These are phyloP conservation scores for Tineola bisselliella DNA, from an alignment of 2,888 invertebrate species.

Conservation along the genomic window DNA sequence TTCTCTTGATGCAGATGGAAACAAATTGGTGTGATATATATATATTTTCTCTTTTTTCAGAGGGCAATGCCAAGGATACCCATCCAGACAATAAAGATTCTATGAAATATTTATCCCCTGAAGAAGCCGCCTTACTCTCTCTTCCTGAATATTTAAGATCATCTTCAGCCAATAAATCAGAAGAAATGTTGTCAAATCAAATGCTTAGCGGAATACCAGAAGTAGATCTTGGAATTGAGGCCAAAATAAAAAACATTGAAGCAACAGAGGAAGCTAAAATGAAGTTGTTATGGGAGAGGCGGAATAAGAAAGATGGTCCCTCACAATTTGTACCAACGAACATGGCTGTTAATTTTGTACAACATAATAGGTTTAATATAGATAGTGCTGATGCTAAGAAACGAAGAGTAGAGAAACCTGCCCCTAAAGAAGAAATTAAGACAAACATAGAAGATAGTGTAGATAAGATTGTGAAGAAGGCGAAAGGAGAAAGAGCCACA, in stretches of 20 bases:
- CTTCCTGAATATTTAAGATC: conserved; percentile 89
- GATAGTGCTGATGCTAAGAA: conserved; percentile 74
- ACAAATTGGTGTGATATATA: not conserved
- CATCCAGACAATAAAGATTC: conserved; percentile 50
- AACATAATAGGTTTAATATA: conserved; percentile 95
- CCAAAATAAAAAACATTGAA: conserved; percentile 98
- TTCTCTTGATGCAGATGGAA: too few relatives aligned
- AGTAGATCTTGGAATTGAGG: conserved; percentile 98
- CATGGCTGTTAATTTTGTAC: conserved; percentile 98
- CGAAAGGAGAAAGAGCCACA: conserved; percentile 89
- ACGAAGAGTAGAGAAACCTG: conserved; percentile 67
- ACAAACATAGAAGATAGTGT: conserved; percentile 58
- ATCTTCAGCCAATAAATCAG: conserved; percentile 86
- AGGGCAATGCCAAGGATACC: conserved; percentile 44
- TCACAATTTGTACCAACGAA: conserved; percentile 97
- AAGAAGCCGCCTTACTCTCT: conserved; percentile 89
- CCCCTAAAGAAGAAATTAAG: conserved; percentile 42
- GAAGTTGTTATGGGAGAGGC: conserved; percentile 86
- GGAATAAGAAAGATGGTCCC: conserved; percentile 91
- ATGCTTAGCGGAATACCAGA: conserved; percentile 99
- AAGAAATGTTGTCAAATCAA: conserved; percentile 99
- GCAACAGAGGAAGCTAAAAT: conserved; percentile 99
- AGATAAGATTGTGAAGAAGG: conserved; percentile 68
- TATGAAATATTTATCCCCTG: conserved; percentile 80
- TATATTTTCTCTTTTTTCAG: conserved; percentile 35